Base-by-base conservation (phyloP, 2,113 vertebrate genomes). In the Symphodus melops region DNA sequence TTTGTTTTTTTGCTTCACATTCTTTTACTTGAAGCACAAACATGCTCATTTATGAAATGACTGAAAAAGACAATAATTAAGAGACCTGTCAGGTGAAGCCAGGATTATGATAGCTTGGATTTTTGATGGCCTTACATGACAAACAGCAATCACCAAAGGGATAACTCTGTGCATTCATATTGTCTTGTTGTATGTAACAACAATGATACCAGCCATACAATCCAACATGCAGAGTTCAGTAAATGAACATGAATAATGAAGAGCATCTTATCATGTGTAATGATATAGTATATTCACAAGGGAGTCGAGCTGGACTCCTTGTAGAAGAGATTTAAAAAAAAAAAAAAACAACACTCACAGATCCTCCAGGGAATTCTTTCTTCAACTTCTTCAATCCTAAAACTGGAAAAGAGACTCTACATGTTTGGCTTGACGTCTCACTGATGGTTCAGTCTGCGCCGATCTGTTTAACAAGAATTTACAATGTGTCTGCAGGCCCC, bases 381-480 rank as follows among this genome's bases (percentile, higher is more conserved):
- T 74, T 68, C 73, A n/a, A 10, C 68, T 48, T 63, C 78, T 78
- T 53, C 49, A 54, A 68, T 80, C 58, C 61, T 72, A 68, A 72
- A 74, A 58, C 62, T 56, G 62, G 63, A 20, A 49, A 48, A 44
- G 48, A 81, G 58, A 71, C 64, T 72, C 36, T 73, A 60, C 68
- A 82, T 78, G 71, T 84, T 85, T 49, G 69, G 56, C 59, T 51
- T 75, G 73, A 81, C 65, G 33, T 82, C 58, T 86, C 41, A 37
- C 48, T 75, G 62, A 67, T 61, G 74, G 62, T 54, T 76, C 55
- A 53, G 75, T 71, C 63, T 52, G 75, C 67, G 80, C 77, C 75
- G 52, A 88, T 86, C 77, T 75, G 36, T 81, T 82, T 54, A 57
- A 83, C 58, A 75, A 73, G 76, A 68, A 48, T 70, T 41, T 79